Base-by-base conservation (phyloP, 2,113 vertebrate species). In the Nasalis larvatus region DNA sequence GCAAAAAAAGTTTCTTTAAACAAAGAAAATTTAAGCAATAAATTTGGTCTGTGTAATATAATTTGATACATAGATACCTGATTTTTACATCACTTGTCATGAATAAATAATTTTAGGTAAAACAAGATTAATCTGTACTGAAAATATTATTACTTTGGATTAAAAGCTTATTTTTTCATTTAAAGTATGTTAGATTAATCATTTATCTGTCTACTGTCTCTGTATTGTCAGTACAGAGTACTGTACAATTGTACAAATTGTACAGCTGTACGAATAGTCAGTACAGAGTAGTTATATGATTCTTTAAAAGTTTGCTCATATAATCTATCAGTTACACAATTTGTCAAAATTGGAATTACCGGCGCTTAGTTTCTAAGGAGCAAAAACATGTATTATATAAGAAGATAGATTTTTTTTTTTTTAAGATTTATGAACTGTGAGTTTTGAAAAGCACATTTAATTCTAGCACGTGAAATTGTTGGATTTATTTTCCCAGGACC, bases 401-500 rank as follows among this genome's bases (percentile, higher is more conserved):
- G 58, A 95, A 93, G 8, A 63, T 17, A 23, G 13, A 18, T 5
- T 30, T 49, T 86, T 83, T 21, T 77, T 47, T 78, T 83, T 16
- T 14, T 13, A 45, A 71, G 49, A 42, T 94, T 89, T 37, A 58
- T 82, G 23, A 96, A 56, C 30, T 81, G 0, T 91, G 14, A 54
- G 17, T 91, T 96, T 78, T 91, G 17, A 76, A 91, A 96, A 89
- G 14, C 6, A 40, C 56, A 32, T 63, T 96, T 92, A 52, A 89
- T 11, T 35, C 13, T 1, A 73, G 1, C 74, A 23, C 4, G 18
- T 84, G 45, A 96, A 54, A 87, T 81, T 95, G 1, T 8, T 98
- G 2, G 94, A 69, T 98, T 96, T 98, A 42, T 96, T 93, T 97
- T 96, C 96, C 69, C 97, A 99, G 99, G 99, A 99, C 96, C 98